Percentiles rank a stretch among this genome's conserved stretches.
Evolutionary conservation across 1,140 invertebrate genomes (phyloP).

Genomic region (Medauroidea extradentata): DNA sequence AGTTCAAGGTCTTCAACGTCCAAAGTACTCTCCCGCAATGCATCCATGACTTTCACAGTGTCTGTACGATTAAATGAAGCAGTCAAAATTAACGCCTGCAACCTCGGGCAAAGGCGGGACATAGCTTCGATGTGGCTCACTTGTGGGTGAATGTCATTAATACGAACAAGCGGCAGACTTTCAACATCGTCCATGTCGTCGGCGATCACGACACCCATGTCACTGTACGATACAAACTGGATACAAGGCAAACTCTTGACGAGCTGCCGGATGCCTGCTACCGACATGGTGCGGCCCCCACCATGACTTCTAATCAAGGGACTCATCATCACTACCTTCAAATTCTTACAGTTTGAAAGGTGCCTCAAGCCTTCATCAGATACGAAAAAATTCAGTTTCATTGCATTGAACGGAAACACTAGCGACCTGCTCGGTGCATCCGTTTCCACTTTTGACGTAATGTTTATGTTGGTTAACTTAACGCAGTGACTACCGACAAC

Average conservation of each 20-base stretch:
- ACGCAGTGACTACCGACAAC: slow-evolving; percentile 44
- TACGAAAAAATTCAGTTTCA: slow-evolving; percentile 25
- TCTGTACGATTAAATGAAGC: not conserved
- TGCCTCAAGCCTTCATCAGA: slow-evolving; percentile 23
- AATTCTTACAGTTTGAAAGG: slow-evolving; percentile 18
- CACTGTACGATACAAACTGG: slow-evolving; percentile 21
- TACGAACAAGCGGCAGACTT: not conserved
- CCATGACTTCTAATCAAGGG: slow-evolving; percentile 16
- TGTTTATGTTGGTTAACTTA: slow-evolving; percentile 47
- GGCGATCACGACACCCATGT: slow-evolving; percentile 21
- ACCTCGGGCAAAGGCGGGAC: not conserved
- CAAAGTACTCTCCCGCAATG: not conserved
- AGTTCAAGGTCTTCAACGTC: slow-evolving; percentile 3
- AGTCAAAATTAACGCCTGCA: slow-evolving; percentile 3
- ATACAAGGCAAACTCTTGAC: slow-evolving; percentile 17
- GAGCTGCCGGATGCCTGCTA: slow-evolving; percentile 19
- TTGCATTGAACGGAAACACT: slow-evolving; percentile 42
- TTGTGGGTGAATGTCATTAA: slow-evolving; percentile 3
- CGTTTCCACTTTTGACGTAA: slow-evolving; percentile 47
- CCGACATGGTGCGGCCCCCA: slow-evolving; percentile 19
- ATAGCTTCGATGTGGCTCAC: slow-evolving; percentile 7
- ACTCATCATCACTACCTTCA: slow-evolving; percentile 23
- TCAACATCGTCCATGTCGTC: slow-evolving; percentile 13
- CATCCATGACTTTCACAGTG: not conserved
- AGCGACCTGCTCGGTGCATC: slow-evolving; percentile 27